Base-by-base conservation (phyloP, 2,797 vertebrate species). In the Tenualosa ilisha region DNA sequence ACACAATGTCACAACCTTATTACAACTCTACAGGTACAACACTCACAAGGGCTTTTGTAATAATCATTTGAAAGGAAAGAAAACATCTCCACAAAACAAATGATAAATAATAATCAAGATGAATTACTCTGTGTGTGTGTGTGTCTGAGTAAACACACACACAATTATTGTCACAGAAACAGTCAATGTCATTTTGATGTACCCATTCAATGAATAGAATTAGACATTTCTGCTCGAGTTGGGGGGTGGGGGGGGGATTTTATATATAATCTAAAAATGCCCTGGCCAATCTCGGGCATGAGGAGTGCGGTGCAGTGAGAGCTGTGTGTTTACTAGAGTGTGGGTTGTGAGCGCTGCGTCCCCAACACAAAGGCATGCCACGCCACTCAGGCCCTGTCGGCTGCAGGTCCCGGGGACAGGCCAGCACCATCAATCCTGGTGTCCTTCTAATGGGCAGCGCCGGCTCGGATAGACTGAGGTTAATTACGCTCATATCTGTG, bases 401-500 rank as follows among this genome's bases (percentile, higher is more conserved):
- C 24, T 17, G 61, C 84, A 56, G 63, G 49, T 65, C 37, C 54
- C 13, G 92, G 94, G 91, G 94, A 94, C 94, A 89, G 89, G 89
- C 91, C 87, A 90, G 91, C 84, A 84, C 92, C 96, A 96, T 96
- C 94, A 95, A 96, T 96, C 95, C 92, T 94, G 90, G 92, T 94
- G 95, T 94, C 94, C 95, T 94, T 94, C 94, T 95, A 95, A 95
- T 94, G 94, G 94, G 94, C 94, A 95, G 93, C 91, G 91, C 90
- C 94, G 94, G 93, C 93, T 93, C 93, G 93, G 92, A 89, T 92
- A 94, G 94, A 93, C 95, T 92, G 94, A 96, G 95, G 95, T 96
- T 96, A 96, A 96, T 96, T 95, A 95, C 95, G 95, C 93, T 94
- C 94, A 95, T 94, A 94, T 94, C 93, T 90, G 87, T 26, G 85